These are phyloP conservation scores for Chaetorhynchus papuensis DNA, from an alignment of 2,113 vertebrate species.

Conservation along the genomic window DNA sequence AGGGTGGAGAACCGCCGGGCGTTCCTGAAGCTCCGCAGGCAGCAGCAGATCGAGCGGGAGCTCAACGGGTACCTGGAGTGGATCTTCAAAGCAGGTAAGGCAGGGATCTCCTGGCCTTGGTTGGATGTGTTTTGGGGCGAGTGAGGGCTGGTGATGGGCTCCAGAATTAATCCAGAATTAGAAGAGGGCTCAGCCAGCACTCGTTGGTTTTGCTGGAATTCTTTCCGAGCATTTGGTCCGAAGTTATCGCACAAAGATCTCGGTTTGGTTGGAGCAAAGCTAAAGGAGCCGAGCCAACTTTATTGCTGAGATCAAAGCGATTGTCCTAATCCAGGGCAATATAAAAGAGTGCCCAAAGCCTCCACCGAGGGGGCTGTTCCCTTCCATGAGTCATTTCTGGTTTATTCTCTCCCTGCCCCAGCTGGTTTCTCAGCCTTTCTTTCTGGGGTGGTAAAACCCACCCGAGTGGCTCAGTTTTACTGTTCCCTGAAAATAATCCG, in stretches of 20 bases:
- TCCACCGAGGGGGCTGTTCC: not conserved
- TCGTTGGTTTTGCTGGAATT: not conserved
- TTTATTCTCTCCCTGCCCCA: not conserved
- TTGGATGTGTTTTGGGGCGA: not conserved
- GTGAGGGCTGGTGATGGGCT: not conserved
- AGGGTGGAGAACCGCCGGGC: constrained; percentile 93
- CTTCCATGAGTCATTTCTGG: not conserved
- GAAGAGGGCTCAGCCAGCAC: too few relatives aligned
- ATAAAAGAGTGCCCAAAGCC: not conserved
- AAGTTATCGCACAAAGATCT: not conserved
- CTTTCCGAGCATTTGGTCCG: not conserved
- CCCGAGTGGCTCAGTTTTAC: too few relatives aligned
- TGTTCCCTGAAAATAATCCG: too few relatives aligned
- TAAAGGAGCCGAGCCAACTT: not conserved
- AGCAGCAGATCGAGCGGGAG: constrained; percentile 94
- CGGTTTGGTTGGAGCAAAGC: not conserved
- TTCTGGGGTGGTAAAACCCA: not conserved
- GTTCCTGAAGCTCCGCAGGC: constrained; percentile 93
- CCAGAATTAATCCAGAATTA: too few relatives aligned
- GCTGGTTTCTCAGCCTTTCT: not conserved
- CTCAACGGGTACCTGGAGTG: constrained; percentile 94
- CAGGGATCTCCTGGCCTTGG: not conserved
- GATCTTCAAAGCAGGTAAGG: constrained; percentile 96
- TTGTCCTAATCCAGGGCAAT: not conserved
- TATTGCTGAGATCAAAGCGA: not conserved